Evolutionary conservation across 2,888 invertebrate genomes (phyloP).

Genomic region (Leptarthrus brevirostris): DNA sequence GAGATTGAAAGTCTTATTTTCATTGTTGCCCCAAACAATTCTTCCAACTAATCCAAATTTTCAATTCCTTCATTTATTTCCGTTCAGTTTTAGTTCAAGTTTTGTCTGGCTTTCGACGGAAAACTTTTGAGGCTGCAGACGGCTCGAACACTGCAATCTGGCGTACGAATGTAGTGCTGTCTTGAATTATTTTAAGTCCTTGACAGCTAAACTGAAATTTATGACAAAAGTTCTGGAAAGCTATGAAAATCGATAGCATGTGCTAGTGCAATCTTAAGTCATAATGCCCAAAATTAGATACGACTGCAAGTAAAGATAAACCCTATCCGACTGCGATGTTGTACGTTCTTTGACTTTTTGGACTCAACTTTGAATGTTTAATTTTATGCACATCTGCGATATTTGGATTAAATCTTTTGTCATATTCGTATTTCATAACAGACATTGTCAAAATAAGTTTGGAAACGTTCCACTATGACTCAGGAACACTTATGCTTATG

Average conservation of each 20-base stretch:
- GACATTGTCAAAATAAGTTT: too few relatives aligned
- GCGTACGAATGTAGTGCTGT: slow-evolving; percentile 20
- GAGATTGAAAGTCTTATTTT: too few relatives aligned
- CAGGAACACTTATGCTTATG: too few relatives aligned
- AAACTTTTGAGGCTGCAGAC: slow-evolving; percentile 39
- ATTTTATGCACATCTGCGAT: slow-evolving; percentile 41
- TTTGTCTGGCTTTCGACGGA: slow-evolving; percentile 42
- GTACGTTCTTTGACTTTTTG: slow-evolving; percentile 18
- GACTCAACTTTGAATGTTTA: slow-evolving; percentile 29
- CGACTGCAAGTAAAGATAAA: slow-evolving; percentile 27
- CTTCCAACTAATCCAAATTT: slow-evolving; percentile 8
- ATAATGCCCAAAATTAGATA: slow-evolving; percentile 37
- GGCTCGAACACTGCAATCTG: slow-evolving; percentile 34
- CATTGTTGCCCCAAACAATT: too few relatives aligned
- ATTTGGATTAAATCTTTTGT: slow-evolving; percentile 7
- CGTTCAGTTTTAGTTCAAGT: slow-evolving; percentile 16
- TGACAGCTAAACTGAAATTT: slow-evolving; percentile 45
- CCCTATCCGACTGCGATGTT: background rate
- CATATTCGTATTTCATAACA: too few relatives aligned
- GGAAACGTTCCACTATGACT: too few relatives aligned
- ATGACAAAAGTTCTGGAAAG: slow-evolving; percentile 38
- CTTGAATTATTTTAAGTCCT: slow-evolving; percentile 46
- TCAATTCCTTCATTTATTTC: slow-evolving; percentile 41
- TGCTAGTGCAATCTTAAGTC: slow-evolving; percentile 6
- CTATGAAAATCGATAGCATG: slow-evolving; percentile 42